Percentiles rank a stretch among this genome's conserved stretches.
phyloP scores from a whole-genome alignment of 2,888 invertebrate species.

The Metalampra italica region DNA sequence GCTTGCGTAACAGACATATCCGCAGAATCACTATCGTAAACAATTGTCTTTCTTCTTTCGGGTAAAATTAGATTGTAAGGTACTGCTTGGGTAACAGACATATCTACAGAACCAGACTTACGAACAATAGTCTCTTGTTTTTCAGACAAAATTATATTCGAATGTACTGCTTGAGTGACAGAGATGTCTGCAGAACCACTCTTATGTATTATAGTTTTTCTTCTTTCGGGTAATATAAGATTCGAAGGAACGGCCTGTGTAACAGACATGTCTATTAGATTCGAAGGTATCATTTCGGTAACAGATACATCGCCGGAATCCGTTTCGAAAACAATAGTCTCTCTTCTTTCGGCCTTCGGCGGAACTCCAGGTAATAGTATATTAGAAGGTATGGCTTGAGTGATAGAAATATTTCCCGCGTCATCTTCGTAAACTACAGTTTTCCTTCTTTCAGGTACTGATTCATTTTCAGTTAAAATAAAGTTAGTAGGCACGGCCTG shows the following conservation, averaged over 20 bases:
- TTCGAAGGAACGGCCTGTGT: background rate
- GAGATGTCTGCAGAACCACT: conserved; percentile 16
- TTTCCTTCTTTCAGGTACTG: conserved; percentile 6
- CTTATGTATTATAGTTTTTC: conserved; percentile 14
- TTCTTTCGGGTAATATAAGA: background rate
- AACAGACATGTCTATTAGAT: conserved; percentile 11
- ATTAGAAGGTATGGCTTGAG: conserved; percentile 23
- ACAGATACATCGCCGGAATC: background rate
- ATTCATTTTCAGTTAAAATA: conserved; percentile 5
- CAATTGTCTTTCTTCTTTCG: background rate
- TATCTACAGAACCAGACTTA: conserved; percentile 18
- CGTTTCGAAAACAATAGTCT: conserved; percentile 19
- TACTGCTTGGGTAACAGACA: conserved; percentile 21
- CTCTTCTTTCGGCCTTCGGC: conserved; percentile 10
- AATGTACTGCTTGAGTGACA: conserved; percentile 8
- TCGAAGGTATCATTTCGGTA: conserved; percentile 21
- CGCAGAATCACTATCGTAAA: conserved; percentile 10
- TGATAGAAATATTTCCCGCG: conserved; percentile 27
- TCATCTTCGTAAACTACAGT: conserved; percentile 26
- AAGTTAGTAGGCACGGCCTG: conserved; percentile 22
- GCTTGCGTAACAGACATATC: conserved; percentile 29
- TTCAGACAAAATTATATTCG: background rate
- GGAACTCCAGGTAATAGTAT: conserved; percentile 3
- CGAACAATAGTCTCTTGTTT: conserved; percentile 12
- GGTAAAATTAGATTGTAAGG: conserved; percentile 13